A percentile compares a stretch with the other conserved stretches of the same genome.
phyloP scores from a whole-genome alignment of 2,888 invertebrate species.

The Noctua fimbriata region DNA sequence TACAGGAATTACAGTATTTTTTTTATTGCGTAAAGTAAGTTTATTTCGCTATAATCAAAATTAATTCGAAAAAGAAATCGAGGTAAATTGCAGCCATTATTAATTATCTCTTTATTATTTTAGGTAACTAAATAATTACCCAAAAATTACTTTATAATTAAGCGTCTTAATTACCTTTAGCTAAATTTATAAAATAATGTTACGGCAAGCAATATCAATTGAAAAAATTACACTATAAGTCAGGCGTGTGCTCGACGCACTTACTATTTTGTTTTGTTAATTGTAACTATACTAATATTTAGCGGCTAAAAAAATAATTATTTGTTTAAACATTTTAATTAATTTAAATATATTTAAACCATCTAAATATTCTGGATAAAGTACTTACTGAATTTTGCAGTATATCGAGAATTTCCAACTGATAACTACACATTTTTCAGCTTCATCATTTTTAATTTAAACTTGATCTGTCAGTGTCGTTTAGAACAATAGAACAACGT shows the following conservation, averaged over 20 bases:
- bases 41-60: not conserved
- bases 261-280: not conserved
- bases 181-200: conserved; percentile 17
- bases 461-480: not conserved
- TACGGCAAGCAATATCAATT: conserved; percentile 5
- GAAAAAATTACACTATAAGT: not conserved
- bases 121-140: conserved; percentile 8
- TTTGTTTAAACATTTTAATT: not conserved
- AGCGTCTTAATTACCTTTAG: conserved; percentile 27
- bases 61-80: not conserved
- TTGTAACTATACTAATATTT: not conserved
- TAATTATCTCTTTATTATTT: conserved; percentile 23
- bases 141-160: conserved; percentile 19
- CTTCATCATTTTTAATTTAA: not conserved
- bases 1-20: not conserved
- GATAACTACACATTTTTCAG: not conserved
- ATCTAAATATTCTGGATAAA: not conserved
- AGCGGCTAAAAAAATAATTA: not conserved
- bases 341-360: not conserved
- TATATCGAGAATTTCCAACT: not conserved
- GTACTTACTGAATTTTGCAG: not conserved
- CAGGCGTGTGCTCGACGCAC: not conserved
- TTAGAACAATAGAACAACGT: conserved; percentile 5
- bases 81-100: not conserved
- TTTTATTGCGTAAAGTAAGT: too few relatives aligned